Conservation (phyloP, 2,797 vertebrate species). For the Sphaeramia orbicularis region DNA sequence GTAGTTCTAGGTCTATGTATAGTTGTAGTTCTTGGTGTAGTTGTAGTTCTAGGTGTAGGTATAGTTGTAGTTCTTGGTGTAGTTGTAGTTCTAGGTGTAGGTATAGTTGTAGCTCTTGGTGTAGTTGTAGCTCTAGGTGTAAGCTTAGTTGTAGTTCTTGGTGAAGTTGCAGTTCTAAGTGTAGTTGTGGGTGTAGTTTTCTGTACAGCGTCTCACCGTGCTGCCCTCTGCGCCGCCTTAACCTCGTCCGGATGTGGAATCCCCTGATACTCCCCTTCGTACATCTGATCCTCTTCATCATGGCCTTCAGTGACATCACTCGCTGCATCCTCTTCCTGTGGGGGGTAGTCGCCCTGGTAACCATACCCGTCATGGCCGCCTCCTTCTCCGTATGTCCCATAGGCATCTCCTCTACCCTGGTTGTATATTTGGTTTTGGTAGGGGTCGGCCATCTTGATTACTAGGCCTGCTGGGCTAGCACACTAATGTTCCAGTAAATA, state of each 20-base stretch:
- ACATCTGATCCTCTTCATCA: slow-evolving; percentile 96
- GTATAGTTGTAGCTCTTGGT: too few relatives aligned
- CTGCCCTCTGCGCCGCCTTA: slow-evolving; percentile 87
- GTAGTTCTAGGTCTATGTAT: too few relatives aligned
- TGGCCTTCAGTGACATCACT: slow-evolving; percentile 96
- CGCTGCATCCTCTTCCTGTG: slow-evolving; percentile 93
- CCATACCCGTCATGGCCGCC: slow-evolving; percentile 85
- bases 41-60: too few relatives aligned
- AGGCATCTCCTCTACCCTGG: slow-evolving; percentile 77
- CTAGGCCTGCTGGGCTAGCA: background rate
- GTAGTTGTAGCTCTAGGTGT: too few relatives aligned
- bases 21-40: too few relatives aligned
- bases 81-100: too few relatives aligned
- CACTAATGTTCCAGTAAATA: background rate
- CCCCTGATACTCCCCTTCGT: slow-evolving; percentile 97
- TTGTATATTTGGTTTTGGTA: slow-evolving; percentile 88
- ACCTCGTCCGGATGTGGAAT: slow-evolving; percentile 95
- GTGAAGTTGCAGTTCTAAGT: too few relatives aligned
- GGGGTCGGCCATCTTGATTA: slow-evolving; percentile 85
- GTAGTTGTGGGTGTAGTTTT: background rate
- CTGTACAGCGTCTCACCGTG: slow-evolving; percentile 69
- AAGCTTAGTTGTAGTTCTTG: too few relatives aligned
- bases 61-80: too few relatives aligned
- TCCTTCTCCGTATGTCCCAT: slow-evolving; percentile 82
- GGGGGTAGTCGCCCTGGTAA: slow-evolving; percentile 84